Evolutionary conservation across 2,113 vertebrate species (phyloP).

Genomic region (Passerina amoena): DNA sequence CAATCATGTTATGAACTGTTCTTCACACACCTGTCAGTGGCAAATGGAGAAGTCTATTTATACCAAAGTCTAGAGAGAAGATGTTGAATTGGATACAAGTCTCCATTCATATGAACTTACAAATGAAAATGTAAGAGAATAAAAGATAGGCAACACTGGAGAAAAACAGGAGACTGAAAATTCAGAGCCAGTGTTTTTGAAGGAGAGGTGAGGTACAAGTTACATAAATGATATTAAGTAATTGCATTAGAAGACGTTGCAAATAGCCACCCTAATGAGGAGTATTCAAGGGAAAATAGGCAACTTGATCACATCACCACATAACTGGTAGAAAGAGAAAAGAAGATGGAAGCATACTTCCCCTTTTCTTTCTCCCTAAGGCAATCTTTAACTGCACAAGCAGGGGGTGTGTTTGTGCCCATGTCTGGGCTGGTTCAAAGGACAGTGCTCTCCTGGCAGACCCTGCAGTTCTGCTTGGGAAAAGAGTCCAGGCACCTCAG

Average conservation of each 20-base stretch:
- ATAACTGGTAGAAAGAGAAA: neutral
- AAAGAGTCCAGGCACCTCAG: neutral
- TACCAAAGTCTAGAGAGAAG: slow-evolving; percentile 2
- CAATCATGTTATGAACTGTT: slow-evolving; percentile 57
- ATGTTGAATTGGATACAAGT: neutral
- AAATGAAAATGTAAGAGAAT: neutral
- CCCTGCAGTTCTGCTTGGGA: neutral
- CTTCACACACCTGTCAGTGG: slow-evolving; percentile 50
- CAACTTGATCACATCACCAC: neutral
- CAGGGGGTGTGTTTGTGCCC: neutral
- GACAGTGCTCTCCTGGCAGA: neutral
- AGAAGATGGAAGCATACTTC: neutral
- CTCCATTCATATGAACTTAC: neutral
- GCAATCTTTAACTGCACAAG: neutral
- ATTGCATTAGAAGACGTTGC: neutral
- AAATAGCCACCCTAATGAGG: neutral
- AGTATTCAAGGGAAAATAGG: neutral
- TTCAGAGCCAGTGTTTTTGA: neutral
- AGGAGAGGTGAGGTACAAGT: neutral
- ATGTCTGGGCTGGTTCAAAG: neutral
- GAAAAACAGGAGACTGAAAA: neutral
- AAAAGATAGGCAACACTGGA: neutral
- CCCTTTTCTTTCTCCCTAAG: neutral
- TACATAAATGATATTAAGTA: neutral
- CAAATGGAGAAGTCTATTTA: slow-evolving; percentile 37